Evolutionary conservation across 2,797 vertebrate species (phyloP), one percentile per base, ranked within the genome.

Genomic region (Enteromius mattozi): DNA sequence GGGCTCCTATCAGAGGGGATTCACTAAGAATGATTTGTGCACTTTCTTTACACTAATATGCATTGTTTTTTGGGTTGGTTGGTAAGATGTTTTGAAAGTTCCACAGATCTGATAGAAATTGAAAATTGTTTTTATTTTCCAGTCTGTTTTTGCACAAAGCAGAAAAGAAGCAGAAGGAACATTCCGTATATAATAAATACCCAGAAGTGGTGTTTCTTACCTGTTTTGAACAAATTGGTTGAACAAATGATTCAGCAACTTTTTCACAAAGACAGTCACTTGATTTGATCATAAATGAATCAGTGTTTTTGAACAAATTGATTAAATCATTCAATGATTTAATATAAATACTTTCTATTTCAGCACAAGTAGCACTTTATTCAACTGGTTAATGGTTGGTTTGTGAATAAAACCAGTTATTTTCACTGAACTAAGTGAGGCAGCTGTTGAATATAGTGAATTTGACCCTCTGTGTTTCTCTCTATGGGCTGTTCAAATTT

Each of bases 401-500:
- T 16, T 4, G 49, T 40, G 33, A 72, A 30, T 14, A 51, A 51
- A 37, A n/a, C 10, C 0, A 5, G 6, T 37, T 16, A 56, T 76
- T 76, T 56, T 33, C 30, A 9, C 49, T 35, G 19, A 37, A n/a
- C 59, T 65, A 51, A 54, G 10, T 35, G 47, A 54, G 19, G 72
- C 30, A 54, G 19, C 30, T 35, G 71, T 54, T 54, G 9, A 74
- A 51, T 21, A 14, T 79, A 30, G 24, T 76, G n/a, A 49, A 69
- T 68, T 21, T 71, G 69, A 82, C 49, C 4, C 9, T 61, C 27
- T 79, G 2, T 61, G 69, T 72, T 37, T 68, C n/a, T 82, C 69
- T 61, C 37, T 63, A 35, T 69, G 54, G 77, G 82, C 82, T 78
- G 19, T 68, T 51, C 40, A 88, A 85, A 84, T 88, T n/a, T n/a